A percentile compares a stretch with the other conserved stretches of the same genome.
These are phyloP conservation scores for Saccopteryx bilineata DNA, from an alignment of 2,113 vertebrate species.

Conservation along the genomic window DNA sequence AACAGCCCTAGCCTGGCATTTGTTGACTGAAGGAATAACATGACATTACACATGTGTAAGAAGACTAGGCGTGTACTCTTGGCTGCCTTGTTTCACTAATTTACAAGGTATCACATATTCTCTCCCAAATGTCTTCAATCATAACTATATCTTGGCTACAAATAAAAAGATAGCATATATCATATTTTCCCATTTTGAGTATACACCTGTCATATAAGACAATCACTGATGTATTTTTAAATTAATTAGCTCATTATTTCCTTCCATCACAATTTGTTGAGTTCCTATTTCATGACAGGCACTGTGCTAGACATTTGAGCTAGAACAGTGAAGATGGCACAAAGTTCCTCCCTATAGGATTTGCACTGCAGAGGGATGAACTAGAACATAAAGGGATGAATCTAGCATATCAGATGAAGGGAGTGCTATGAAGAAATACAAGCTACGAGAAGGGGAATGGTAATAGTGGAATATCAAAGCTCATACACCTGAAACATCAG, in stretches of 20 bases:
- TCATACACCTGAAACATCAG: background rate
- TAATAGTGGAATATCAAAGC: background rate
- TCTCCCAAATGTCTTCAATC: background rate
- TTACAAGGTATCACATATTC: background rate
- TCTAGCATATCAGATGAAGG: background rate
- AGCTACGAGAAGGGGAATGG: background rate
- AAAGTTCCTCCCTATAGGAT: background rate
- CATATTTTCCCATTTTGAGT: background rate
- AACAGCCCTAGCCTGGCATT: background rate
- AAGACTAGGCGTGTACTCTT: background rate
- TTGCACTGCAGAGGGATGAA: background rate
- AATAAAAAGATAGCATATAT: background rate
- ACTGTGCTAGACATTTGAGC: background rate
- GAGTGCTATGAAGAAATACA: background rate
- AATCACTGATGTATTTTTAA: background rate
- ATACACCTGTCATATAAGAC: background rate
- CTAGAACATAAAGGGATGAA: background rate
- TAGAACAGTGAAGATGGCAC: background rate
- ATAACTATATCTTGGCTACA: background rate
- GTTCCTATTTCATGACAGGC: background rate
- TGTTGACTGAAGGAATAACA: background rate
- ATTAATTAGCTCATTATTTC: background rate
- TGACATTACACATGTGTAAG: background rate
- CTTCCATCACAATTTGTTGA: background rate
- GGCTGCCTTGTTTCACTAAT: background rate